Base-by-base conservation (phyloP, 1,140 invertebrate genomes). In the Aphis craccivora region DNA sequence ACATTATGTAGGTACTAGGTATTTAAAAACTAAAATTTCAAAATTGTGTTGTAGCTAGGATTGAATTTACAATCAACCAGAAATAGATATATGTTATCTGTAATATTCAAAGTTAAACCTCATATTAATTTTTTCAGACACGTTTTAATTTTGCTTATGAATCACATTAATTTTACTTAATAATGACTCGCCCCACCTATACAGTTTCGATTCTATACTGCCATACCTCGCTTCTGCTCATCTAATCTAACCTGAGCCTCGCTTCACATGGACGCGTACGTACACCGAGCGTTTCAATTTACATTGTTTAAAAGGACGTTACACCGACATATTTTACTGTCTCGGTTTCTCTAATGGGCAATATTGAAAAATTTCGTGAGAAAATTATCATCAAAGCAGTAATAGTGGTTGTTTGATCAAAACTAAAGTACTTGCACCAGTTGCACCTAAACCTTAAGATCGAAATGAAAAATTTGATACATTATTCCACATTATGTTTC, bases 251-350 rank as follows among this genome's bases (percentile, higher is more conserved):
- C 60, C 18, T 18, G 30, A 76, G 0, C 11, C 60, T n/a, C 60
- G 60, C 60, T 76, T 76, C 30, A 76, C 60, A 76, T 76, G 60
- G 30, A 76, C 60, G 60, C 60, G 30, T 67, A 67, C 60, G 60
- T n/a, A 67, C 30, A 14, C 60, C 4, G 60, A 76, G 60, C 14
- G 60, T 76, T 76, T 76, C 60, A 76, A 76, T 76, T 76, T 76
- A 76, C 60, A 76, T 76, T 76, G 60, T 76, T 76, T 76, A 76
- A 76, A 76, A 76, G 60, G 60, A 76, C 60, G n/a, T 76, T 76
- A 76, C n/a, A 76, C 30, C n/a, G 14, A 76, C 60, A 76, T 76
- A n/a, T n/a, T n/a, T n/a, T 76, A 6, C 30, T 76, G 23, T 76
- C 60, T 76, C 30, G 14, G 60, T 76, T 14, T 76, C 60, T 76